phyloP scores from a whole-genome alignment of 2,797 vertebrate genomes.

The Dermochelys coriacea region DNA sequence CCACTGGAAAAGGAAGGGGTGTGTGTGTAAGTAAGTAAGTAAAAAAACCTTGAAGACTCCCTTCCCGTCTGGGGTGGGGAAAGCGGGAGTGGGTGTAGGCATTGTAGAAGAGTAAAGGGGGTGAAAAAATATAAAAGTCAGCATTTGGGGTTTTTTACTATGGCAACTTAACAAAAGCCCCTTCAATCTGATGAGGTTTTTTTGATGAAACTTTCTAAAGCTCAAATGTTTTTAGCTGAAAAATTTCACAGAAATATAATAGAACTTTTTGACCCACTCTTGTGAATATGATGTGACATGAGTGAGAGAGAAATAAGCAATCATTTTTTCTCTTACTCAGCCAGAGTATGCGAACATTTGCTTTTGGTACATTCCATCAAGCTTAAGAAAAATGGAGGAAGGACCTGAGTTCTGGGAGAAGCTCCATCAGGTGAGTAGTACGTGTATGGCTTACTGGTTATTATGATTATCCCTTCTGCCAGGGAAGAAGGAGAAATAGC shows the following conservation, averaged over 20 bases:
- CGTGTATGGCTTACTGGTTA: not conserved
- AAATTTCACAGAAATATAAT: not conserved
- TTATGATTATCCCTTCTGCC: not conserved
- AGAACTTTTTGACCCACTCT: not conserved
- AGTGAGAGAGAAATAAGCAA: not conserved
- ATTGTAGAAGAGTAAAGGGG: not conserved
- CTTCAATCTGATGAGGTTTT: not conserved
- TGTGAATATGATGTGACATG: not conserved
- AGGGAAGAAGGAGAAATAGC: not conserved
- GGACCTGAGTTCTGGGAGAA: conserved; percentile 86
- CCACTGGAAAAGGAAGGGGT: not conserved
- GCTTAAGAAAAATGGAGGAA: conserved; percentile 81
- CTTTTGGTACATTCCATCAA: conserved; percentile 91
- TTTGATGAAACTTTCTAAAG: not conserved
- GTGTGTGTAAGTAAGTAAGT: too few species aligned
- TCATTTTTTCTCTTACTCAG: conserved; percentile 72
- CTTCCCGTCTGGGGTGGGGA: not conserved
- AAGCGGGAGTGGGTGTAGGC: not conserved
- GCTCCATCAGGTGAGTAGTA: conserved; percentile 81
- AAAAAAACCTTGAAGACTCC: too few species aligned
- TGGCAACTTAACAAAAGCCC: not conserved
- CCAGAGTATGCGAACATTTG: conserved; percentile 89
- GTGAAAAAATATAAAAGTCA: not conserved
- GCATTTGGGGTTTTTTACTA: not conserved
- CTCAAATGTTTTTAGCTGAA: not conserved